These are phyloP conservation scores for Gerris lacustris DNA, from an alignment of 2,888 invertebrate genomes.

Conservation along the genomic window DNA sequence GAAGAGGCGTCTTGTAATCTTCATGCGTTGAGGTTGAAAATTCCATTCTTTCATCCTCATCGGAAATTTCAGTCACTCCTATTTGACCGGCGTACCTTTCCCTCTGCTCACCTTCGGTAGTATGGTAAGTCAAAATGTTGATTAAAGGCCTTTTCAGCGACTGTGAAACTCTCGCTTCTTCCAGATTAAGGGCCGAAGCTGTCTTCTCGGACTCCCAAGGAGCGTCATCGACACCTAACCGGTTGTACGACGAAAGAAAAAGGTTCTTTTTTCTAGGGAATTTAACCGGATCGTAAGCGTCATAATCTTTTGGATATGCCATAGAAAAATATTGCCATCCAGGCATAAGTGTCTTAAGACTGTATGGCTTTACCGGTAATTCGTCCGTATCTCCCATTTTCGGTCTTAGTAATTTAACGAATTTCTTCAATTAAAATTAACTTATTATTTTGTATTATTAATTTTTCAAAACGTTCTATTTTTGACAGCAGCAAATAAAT, in stretches of 20 bases:
- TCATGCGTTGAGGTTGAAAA: not conserved
- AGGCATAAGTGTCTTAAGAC: slow-evolving; percentile 6
- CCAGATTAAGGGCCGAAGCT: not conserved
- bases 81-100: not conserved
- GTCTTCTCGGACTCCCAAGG: not conserved
- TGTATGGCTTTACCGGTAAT: not conserved
- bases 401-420: not conserved
- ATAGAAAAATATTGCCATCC: slow-evolving; percentile 8
- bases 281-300: not conserved
- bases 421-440: no score
- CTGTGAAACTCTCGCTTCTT: not conserved
- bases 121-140: not conserved
- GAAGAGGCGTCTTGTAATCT: not conserved
- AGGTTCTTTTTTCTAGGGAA: not conserved
- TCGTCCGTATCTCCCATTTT: not conserved
- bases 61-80: not conserved
- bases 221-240: not conserved
- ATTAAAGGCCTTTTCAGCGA: not conserved
- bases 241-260: not conserved
- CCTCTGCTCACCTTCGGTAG: not conserved
- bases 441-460: no score
- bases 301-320: slow-evolving; percentile 5
- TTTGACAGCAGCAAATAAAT: no score
- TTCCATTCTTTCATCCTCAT: not conserved
- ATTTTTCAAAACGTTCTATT: no score